Base-by-base conservation (phyloP, 2,113 vertebrate species). In the Indri indri region DNA sequence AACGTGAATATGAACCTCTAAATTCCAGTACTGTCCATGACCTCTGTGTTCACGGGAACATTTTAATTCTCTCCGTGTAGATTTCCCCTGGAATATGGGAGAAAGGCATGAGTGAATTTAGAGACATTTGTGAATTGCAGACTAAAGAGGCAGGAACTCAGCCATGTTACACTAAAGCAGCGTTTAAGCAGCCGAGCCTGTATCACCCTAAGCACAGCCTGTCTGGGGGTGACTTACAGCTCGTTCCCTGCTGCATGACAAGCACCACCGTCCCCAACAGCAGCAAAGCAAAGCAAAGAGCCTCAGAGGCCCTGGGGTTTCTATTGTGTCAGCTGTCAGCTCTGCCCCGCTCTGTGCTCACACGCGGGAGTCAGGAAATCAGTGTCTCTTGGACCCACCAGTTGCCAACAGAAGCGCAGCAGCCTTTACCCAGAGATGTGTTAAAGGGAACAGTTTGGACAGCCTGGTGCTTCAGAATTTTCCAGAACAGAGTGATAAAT, bases 271-370 rank as follows among this genome's bases (percentile, higher is more conserved):
- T 37, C 54, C 68, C 42, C 0, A 0, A 11, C 54, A 14, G 34
- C 4, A 63, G 61, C 61, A 32, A 4, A 63, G 61, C 61, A 32
- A 65, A 80, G 65, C 16, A 3, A 25, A 65, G 61, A 0, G 1
- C 17, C 61, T 81, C 9, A 1, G 84, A 82, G 37, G 42, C 91
- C 66, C 80, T 32, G 27, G 42, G 13, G 54, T 10, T 32, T 50
- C 70, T 25, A 4, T 11, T 3, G 30, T 37, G 30, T 32, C 86
- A 40, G 57, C 88, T 57, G 93, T 40, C 79, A 30, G 54, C 71
- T 3, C 0, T 1, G 4, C 5, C 13, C 1, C 14, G 17, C 63
- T 57, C 71, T 10, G 40, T 3, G 1, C 32, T 34, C 30, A 30
- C 25, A 3, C 0, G 20, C 0, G 25, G 80, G 45, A 73, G 27